Evolutionary conservation across 1,140 invertebrate genomes (phyloP), one percentile per base, ranked within the genome.

Genomic region (Leguminivora glycinivorella): DNA sequence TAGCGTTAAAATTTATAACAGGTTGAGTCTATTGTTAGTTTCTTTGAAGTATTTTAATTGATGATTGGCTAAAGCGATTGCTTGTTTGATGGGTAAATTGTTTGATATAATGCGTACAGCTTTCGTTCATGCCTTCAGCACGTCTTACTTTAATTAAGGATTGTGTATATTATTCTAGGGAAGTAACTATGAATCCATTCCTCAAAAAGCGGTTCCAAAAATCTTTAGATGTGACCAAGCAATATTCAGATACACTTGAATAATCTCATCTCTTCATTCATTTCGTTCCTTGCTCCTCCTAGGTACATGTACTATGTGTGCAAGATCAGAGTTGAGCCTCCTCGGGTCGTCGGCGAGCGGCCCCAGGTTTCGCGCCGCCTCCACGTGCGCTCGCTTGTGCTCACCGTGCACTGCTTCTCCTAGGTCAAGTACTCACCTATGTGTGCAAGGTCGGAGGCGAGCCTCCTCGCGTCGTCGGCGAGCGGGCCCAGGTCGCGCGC

Each of bases 281-380:
- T 3, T 31, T 31, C 29, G 29, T 7, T 31, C 3, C 29, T 31
- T 31, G 3, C 3, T 31, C 3, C 29, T 31, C 7, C 29, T 31
- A 31, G 29, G 3, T 7, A 7, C 3, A 31, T 7, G 3, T 7
- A 31, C 38, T 89, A 89, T 86, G 80, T 88, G 86, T 75, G 89
- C 84, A 73, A 92, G 85, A 81, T 92, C 90, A 52, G 88, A 78
- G 47, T 89, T 91, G 68, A 91, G 86, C 58, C 85, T 82, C 43
- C 91, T 83, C 34, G 90, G 89, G 34, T 90, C 88, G 43, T 89
- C 88, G n/a, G 89, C 92, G 9, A 91, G 83, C 90, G 87, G 88
- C 6, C 87, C 84, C 63, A 92, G 88, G 43, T 90, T 87, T 10
- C 88, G 80, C 17, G 90, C 88, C 52, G 90, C 87, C 17, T 81